Conservation (phyloP, 2,797 vertebrate species). For the Pampus argenteus region DNA sequence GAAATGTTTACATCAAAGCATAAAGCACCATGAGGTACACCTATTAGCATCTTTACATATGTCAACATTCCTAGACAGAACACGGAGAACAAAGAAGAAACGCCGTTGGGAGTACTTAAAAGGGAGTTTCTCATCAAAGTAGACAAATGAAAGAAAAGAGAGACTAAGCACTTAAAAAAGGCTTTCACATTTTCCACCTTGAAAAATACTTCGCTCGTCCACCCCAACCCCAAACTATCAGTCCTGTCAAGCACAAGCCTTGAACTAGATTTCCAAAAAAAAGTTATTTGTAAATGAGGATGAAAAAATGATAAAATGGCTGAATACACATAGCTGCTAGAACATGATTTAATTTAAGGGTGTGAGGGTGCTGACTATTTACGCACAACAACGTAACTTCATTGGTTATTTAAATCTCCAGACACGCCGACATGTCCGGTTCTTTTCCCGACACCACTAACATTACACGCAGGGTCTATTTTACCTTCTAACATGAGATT, state of each 20-base stretch:
- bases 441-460: too few relatives aligned
- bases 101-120: slow-evolving; percentile 37
- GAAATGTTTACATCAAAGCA: slow-evolving; percentile 72
- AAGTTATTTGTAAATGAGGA: background rate
- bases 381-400: too few relatives aligned
- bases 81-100: slow-evolving; percentile 57
- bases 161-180: slow-evolving; percentile 36
- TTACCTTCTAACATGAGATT: too few relatives aligned
- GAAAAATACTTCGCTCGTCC: slow-evolving; percentile 9
- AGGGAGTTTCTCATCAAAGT: slow-evolving; percentile 43
- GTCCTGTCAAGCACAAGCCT: too few relatives aligned
- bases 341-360: too few relatives aligned
- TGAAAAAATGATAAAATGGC: background rate
- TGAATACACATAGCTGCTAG: too few relatives aligned
- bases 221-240: background rate
- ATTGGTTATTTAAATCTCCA: too few relatives aligned
- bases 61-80: slow-evolving; percentile 61
- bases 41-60: slow-evolving; percentile 74
- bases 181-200: slow-evolving; percentile 27
- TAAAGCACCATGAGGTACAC: slow-evolving; percentile 47
- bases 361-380: too few relatives aligned
- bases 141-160: slow-evolving; percentile 38
- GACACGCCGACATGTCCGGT: too few relatives aligned
- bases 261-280: background rate
- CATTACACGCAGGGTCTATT: too few relatives aligned